Conservation (phyloP, 2,888 invertebrate genomes). For the Temnothorax unifasciatus region DNA sequence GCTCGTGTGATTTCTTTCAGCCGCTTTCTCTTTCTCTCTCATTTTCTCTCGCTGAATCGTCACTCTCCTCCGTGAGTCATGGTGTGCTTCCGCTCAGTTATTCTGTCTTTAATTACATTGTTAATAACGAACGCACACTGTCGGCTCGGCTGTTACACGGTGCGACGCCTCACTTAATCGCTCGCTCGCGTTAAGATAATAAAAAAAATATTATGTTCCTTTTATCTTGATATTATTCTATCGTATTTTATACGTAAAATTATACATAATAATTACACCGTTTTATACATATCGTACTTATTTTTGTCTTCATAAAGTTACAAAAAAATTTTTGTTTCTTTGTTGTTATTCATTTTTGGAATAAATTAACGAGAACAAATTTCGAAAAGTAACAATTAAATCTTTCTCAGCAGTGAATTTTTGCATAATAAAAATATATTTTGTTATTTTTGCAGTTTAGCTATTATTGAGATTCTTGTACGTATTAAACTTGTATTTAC, state of each 20-base stretch:
- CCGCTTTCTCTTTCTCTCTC: constrained; percentile 54
- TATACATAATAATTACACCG: not conserved
- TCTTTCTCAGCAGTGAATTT: not conserved
- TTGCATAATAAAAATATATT: not conserved
- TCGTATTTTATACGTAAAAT: not conserved
- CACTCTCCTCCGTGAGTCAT: constrained; percentile 67
- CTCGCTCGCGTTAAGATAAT: constrained; percentile 15
- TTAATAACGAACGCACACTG: constrained; percentile 35
- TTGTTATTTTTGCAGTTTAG: constrained; percentile 6
- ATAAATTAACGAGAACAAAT: not conserved
- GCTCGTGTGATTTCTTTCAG: constrained; percentile 47
- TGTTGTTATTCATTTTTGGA: not conserved
- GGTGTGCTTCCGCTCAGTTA: constrained; percentile 62
- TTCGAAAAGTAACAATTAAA: not conserved
- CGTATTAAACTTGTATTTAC: not conserved
- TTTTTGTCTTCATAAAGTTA: not conserved
- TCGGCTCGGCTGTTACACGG: constrained; percentile 21
- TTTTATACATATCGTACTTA: not conserved
- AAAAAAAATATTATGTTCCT: not conserved
- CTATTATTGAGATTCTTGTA: not conserved
- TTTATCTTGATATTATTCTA: constrained; percentile 5
- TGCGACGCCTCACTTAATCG: not conserved
- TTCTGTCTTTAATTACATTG: constrained; percentile 37
- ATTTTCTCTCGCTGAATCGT: constrained; percentile 66
- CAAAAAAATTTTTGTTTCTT: not conserved